A percentile compares a stretch with the other conserved stretches of the same genome.
phyloP scores from a whole-genome alignment of 2,888 invertebrate genomes.

The Steinernema carpocapsae region DNA sequence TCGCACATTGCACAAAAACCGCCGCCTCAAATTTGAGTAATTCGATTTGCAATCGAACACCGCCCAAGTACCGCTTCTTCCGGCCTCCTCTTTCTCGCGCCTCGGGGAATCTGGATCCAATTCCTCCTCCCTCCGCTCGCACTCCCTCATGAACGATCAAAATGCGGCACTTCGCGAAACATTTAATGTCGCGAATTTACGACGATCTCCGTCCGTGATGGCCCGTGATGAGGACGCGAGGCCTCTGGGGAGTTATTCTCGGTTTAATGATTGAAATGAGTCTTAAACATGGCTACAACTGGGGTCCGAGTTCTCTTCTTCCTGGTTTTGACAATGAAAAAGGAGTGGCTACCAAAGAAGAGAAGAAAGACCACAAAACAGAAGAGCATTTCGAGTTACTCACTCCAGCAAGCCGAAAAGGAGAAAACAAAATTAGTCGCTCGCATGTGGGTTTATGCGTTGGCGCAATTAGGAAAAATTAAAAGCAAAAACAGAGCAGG shows the following conservation, averaged over 20 bases:
- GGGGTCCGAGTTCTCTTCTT: too few relatives aligned
- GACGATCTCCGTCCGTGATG: conserved; percentile 19
- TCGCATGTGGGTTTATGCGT: too few relatives aligned
- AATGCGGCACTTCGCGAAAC: conserved; percentile 17
- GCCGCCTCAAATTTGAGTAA: conserved; percentile 5
- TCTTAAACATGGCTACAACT: too few relatives aligned
- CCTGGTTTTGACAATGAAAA: too few relatives aligned
- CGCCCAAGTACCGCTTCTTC: neutral
- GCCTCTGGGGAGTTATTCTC: neutral
- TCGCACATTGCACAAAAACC: too few relatives aligned
- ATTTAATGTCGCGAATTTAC: conserved; percentile 13
- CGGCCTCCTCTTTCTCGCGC: neutral
- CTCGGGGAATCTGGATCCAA: conserved; percentile 7
- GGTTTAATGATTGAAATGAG: neutral
- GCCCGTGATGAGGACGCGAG: neutral
- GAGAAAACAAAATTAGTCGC: too few relatives aligned
- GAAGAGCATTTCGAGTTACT: too few relatives aligned
- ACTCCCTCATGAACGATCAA: neutral
- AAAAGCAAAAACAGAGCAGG: too few relatives aligned
- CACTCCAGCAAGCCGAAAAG: too few relatives aligned
- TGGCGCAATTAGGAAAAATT: too few relatives aligned
- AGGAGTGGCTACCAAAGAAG: too few relatives aligned
- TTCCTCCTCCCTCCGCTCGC: neutral
- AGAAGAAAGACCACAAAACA: too few relatives aligned
- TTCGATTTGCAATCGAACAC: conserved; percentile 20